Evolutionary conservation across 2,888 invertebrate species (phyloP).

Genomic region (Lamellibrachia columna): DNA sequence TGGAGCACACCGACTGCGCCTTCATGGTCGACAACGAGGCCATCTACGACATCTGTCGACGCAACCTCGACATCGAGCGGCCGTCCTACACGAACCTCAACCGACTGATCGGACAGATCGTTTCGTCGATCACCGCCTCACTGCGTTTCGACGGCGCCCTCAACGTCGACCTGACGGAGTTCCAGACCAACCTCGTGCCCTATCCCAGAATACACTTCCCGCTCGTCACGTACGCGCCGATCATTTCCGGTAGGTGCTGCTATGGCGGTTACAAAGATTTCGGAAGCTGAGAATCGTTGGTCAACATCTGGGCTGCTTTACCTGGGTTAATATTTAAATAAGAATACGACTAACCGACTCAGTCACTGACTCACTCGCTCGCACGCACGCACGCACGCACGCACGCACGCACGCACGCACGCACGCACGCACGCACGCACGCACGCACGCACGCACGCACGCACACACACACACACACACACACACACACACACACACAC

Average conservation of each 20-base stretch:
- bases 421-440: no score
- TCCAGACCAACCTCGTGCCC: conserved; percentile 42
- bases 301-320: background rate
- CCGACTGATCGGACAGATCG: conserved; percentile 38
- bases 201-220: conserved; percentile 83
- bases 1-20: conserved; percentile 92
- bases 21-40: conserved; percentile 87
- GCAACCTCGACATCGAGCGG: conserved; percentile 82
- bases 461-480: no score
- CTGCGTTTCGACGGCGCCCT: conserved; percentile 35
- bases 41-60: conserved; percentile 81
- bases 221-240: conserved; percentile 75
- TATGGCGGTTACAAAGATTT: background rate
- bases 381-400: no score
- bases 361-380: no score
- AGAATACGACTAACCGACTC: no score
- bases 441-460: no score
- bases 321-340: background rate
- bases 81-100: conserved; percentile 73
- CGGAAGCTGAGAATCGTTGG: background rate
- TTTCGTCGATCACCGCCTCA: conserved; percentile 40
- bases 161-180: conserved; percentile 40
- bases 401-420: no score
- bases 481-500: no score
- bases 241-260: conserved; percentile 39